Evolutionary conservation across 2,888 invertebrate species (phyloP).

Genomic region (Melolontha melolontha): DNA sequence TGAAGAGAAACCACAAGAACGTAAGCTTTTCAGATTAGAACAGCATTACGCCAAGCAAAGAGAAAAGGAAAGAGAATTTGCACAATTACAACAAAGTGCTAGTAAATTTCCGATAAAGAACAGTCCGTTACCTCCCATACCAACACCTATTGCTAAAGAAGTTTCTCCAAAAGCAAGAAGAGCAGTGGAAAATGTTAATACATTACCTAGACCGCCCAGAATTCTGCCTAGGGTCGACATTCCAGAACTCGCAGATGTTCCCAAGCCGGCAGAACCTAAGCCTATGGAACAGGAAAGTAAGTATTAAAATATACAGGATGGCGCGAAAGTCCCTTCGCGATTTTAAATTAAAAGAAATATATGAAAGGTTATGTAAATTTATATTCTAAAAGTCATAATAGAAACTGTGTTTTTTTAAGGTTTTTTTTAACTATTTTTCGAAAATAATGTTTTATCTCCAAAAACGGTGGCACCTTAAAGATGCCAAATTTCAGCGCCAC

Average conservation of each 20-base stretch:
- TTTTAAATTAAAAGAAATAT: neutral
- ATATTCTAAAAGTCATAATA: neutral
- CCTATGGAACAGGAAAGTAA: conserved; percentile 21
- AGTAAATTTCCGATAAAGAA: conserved; percentile 6
- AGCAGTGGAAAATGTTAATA: neutral
- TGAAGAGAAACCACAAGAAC: neutral
- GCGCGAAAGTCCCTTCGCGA: no score
- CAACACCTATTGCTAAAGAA: neutral
- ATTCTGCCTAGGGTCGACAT: conserved; percentile 1
- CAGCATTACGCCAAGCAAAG: conserved; percentile 17
- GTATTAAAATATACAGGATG: neutral
- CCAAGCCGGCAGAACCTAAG: neutral
- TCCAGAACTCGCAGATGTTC: neutral
- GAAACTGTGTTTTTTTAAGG: no score
- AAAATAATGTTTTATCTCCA: no score
- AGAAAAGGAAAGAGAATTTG: conserved; percentile 7
- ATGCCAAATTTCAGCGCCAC: no score
- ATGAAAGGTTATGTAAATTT: neutral
- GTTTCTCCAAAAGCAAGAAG: neutral
- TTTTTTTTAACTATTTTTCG: no score
- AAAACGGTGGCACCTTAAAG: no score
- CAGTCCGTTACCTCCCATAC: conserved; percentile 7
- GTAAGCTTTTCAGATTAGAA: conserved; percentile 16
- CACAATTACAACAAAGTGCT: neutral
- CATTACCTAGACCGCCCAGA: conserved; percentile 30